Evolutionary conservation across 2,888 invertebrate species (phyloP), one percentile per base, ranked within the genome.

Genomic region (Alitta virens): DNA sequence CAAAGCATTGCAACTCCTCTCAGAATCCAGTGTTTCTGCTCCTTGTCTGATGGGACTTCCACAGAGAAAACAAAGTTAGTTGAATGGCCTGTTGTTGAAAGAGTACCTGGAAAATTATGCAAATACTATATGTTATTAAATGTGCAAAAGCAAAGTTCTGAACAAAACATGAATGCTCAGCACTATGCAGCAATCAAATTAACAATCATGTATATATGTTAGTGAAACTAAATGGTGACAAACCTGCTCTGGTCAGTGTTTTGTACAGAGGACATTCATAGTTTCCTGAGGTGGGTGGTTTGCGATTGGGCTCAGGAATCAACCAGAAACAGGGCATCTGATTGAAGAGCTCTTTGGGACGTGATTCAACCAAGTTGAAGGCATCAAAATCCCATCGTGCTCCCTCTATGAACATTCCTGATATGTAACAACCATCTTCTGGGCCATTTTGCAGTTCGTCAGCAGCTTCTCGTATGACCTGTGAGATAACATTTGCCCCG

Each of bases 291-390:
- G 69, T 64, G 0, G 84, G 84, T 18, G 85, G 77, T 56, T 83
- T 82, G 75, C 89, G 87, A 71, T 85, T 82, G 68, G 88, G 86
- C 72, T 88, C 87, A 0, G 91, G 91, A 50, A 87, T 83, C 76
- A 91, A 83, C 85, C 88, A 88, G 57, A 91, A 85, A 24, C 87
- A 86, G 1, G 88, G 86, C 89, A 81, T 78, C 87, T 89, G 87
- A 26, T 88, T 89, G 73, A 75, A 83, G 43, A 83, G 74, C 60
- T 82, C 81, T 65, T 82, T 83, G n/a, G 81, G 80, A 25, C 72
- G 61, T 1, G 81, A 81, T 69, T 82, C 82, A 5, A 72, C 66
- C 54, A 82, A 72, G 58, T 70, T 66, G 56, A 72, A 65, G 42
- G 65, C 66, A 14, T 63, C 63, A 14, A 46, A 21, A 69, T 80